Evolutionary conservation across 2,888 invertebrate species (phyloP), one percentile per base, ranked within the genome.

Genomic region (Amiota minor): DNA sequence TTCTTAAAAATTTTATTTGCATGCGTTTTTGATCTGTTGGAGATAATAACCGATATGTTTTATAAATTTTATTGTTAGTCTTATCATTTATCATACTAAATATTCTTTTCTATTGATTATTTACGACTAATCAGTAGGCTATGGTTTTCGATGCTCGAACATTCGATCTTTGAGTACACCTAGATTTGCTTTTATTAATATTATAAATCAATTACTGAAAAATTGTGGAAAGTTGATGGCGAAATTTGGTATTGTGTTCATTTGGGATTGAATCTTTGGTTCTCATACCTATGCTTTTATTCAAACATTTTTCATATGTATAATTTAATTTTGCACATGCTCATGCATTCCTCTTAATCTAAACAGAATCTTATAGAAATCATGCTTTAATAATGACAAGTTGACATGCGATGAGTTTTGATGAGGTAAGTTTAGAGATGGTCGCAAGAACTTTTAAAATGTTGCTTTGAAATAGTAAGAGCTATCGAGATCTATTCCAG

Each of bases 1-100:
- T 81, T 83, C 78, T 85, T 86, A 78, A 78, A 73, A 75, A 74
- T 78, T 83, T 88, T 83, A 81, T 83, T 85, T 83, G 83, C 87
- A 87, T 86, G 87, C 86, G 86, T 75, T 84, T 87, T 86, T 80
- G 86, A 87, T 87, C 86, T 86, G 84, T 88, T 84, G 86, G 85
- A 85, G 85, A 53, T 20, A 20, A 88, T 83, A 88, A 80, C 84
- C 85, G 83, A 80, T 65, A 65, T 62, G 62, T 62, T 86, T 88
- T 84, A 87, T 85, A 75, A 84, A 81, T 86, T 35, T 83, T 84
- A 86, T 76, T 84, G 87, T 87, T 82, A 85, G 79, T 81, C 79
- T 78, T 77, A 81, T 79, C 76, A 80, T 74, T 78, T 83, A 72
- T 72, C 18, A 10, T 53, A 16, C 46, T 47, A 50, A 71, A 62